A percentile compares a stretch with the other conserved stretches of the same genome.
Conservation (phyloP, 1,140 invertebrate species). For the Zaprionus kolodkinae region DNA sequence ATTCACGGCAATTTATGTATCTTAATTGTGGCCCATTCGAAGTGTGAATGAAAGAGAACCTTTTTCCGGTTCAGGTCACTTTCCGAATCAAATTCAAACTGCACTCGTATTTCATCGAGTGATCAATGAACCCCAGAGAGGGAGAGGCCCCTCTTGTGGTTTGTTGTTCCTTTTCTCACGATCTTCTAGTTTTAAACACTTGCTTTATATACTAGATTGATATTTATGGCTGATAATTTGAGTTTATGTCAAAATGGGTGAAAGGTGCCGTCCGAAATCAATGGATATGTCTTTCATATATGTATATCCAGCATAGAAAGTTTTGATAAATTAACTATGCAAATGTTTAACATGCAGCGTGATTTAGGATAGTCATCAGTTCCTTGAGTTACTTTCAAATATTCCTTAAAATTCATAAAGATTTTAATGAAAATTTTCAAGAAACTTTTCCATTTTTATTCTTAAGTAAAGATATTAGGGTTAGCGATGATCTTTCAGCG, state of each 20-base stretch:
- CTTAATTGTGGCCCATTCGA: slow-evolving; percentile 32
- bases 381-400: slow-evolving; percentile 1
- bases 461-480: too few relatives aligned
- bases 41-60: slow-evolving; percentile 39
- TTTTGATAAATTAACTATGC: slow-evolving; percentile 27
- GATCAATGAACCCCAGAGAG: slow-evolving; percentile 19
- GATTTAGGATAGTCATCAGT: slow-evolving; percentile 1
- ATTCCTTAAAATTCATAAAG: not conserved
- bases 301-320: slow-evolving; percentile 48
- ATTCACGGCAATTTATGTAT: slow-evolving; percentile 55
- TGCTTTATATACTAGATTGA: slow-evolving; percentile 52
- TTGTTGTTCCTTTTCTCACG: slow-evolving; percentile 58
- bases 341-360: slow-evolving; percentile 16
- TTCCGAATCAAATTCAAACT: slow-evolving; percentile 10
- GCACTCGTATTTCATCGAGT: slow-evolving; percentile 40
- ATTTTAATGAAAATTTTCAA: not conserved
- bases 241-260: slow-evolving; percentile 48
- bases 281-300: slow-evolving; percentile 1
- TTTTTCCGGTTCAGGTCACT: slow-evolving; percentile 16
- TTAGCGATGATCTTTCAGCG: too few relatives aligned
- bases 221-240: slow-evolving; percentile 70
- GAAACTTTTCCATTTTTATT: too few relatives aligned
- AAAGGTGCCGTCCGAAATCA: slow-evolving; percentile 43
- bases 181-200: slow-evolving; percentile 49
- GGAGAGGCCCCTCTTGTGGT: slow-evolving; percentile 16